Percentiles rank a stretch among this genome's conserved stretches.
phyloP scores from a whole-genome alignment of 35 echinoderm and acorn worm species.

The Anneissia japonica region DNA sequence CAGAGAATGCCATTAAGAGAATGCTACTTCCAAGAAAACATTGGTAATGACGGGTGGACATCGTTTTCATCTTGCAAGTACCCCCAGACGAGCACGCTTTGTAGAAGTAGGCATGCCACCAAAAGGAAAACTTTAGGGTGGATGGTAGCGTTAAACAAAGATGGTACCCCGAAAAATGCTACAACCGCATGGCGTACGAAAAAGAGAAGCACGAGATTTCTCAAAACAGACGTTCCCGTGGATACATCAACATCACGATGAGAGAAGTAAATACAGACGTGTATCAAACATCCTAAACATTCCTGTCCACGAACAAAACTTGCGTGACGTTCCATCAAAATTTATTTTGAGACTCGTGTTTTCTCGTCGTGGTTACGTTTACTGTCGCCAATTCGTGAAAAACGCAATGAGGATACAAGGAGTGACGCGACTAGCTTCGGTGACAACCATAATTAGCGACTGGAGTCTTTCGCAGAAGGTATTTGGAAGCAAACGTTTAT shows the following conservation, averaged over 20 bases:
- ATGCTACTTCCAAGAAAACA: background rate
- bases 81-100: background rate
- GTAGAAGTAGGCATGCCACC: background rate
- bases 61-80: background rate
- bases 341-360: background rate
- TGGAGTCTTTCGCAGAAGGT: background rate
- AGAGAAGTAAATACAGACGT: background rate
- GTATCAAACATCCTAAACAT: background rate
- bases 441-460: too few relatives aligned
- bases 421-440: too few relatives aligned
- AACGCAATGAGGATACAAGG: background rate
- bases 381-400: background rate
- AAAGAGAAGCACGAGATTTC: background rate
- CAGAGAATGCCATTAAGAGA: background rate
- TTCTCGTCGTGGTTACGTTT: background rate
- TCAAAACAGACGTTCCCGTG: background rate
- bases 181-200: background rate
- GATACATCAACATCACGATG: background rate
- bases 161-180: background rate
- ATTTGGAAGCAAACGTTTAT: background rate
- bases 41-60: background rate
- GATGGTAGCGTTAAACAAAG: background rate
- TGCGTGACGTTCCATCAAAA: background rate
- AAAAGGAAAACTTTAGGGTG: background rate
- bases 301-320: background rate